These are phyloP conservation scores for Harlomillsia oculata DNA, from an alignment of 1,140 invertebrate species.

Conservation along the genomic window DNA sequence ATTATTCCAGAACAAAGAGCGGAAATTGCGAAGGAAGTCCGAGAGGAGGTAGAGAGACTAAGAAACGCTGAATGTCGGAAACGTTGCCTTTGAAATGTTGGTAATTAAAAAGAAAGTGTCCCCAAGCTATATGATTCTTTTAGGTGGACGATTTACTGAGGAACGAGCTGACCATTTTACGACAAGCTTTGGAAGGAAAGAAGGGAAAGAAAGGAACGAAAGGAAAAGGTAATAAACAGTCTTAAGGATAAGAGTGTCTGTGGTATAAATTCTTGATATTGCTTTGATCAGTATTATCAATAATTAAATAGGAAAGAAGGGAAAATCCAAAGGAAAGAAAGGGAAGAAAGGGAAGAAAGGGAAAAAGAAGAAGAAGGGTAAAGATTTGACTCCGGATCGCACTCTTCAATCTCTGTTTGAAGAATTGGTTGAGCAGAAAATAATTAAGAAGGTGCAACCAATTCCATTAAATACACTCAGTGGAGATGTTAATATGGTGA, in stretches of 20 bases:
- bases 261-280: too few relatives aligned
- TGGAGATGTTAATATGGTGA: conserved; percentile 55
- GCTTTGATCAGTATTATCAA: too few relatives aligned
- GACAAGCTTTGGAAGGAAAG: conserved; percentile 64
- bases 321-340: too few relatives aligned
- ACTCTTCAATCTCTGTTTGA: conserved; percentile 82
- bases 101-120: too few relatives aligned
- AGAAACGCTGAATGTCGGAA: too few relatives aligned
- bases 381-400: conserved; percentile 86
- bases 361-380: too few relatives aligned
- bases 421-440: conserved; percentile 78
- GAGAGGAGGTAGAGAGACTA: conserved; percentile 48
- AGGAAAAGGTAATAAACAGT: too few relatives aligned
- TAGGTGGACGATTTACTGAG: conserved; percentile 67
- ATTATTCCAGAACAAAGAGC: conserved; percentile 70
- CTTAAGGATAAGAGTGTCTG: too few relatives aligned
- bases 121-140: background rate
- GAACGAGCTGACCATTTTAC: conserved; percentile 67
- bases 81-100: too few relatives aligned
- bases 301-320: too few relatives aligned
- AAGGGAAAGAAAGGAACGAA: conserved; percentile 50
- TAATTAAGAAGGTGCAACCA: conserved; percentile 70
- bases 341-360: too few relatives aligned
- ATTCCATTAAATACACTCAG: conserved; percentile 60
- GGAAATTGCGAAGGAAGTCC: conserved; percentile 72